Evolutionary conservation across 2,797 vertebrate genomes (phyloP), one percentile per base, ranked within the genome.

Genomic region (Erethizon dorsatum): DNA sequence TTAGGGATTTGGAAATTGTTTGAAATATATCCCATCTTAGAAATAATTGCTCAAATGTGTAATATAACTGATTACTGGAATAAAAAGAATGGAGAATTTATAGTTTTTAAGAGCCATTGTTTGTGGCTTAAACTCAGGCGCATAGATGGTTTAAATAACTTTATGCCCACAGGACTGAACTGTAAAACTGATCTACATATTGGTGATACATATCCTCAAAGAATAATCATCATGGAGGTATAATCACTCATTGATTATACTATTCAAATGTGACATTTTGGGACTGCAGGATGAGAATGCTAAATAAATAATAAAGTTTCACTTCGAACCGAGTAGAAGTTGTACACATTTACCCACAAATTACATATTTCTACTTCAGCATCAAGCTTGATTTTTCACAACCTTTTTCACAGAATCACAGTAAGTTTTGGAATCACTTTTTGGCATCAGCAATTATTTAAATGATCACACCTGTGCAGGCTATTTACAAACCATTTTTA

Each of bases 371-470:
- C n/a, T 65, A 37, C 33, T 22, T 90, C 75, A 85, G 28, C 52
- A 71, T 73, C 37, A n/a, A 87, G 20, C 63, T 77, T 85, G 65
- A 54, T 65, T 85, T 57, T 91, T 96, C 14, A 78, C 80, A 93
- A n/a, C 13, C 31, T 90, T 54, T 63, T 45, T 56, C 45, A 59
- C 3, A 67, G 75, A 78, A 89, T 73, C 12, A 10, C 1, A 8
- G n/a, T 6, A 20, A 86, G 28, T 57, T 93, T 79, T 82, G 31
- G 26, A 79, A 91, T 90, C 9, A 61, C 22, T 83, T 94, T 88
- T 83, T 71, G 33, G 18, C 67, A 47, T 71, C 33, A n/a, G 59
- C 6, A 28, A 1, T 95, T 69, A 83, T 87, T 41, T 45, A 84
- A 67, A 50, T 85, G 26, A 63, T 24, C 52, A 67, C n/a, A 83